Percentiles rank a stretch among this genome's conserved stretches.
Conservation (phyloP, 2,888 invertebrate species). For the Chrysomela aeneicollis region DNA sequence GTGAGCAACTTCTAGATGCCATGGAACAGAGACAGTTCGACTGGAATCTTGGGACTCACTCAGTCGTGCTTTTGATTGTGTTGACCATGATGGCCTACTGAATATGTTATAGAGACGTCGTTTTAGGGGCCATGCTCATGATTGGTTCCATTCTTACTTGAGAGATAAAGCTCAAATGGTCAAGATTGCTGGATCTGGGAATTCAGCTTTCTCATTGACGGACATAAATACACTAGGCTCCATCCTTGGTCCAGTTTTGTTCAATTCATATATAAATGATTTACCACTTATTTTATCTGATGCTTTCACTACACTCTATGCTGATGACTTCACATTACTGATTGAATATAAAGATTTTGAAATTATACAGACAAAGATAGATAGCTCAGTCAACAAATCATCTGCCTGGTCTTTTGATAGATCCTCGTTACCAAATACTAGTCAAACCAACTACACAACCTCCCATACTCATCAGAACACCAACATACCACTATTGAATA, state of each 20-base stretch:
- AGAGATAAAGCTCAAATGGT: background rate
- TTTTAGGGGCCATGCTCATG: background rate
- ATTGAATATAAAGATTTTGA: background rate
- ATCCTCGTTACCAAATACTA: background rate
- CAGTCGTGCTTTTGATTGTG: background rate
- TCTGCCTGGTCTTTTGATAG: slow-evolving; percentile 11
- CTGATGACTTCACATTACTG: background rate
- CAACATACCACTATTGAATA: background rate
- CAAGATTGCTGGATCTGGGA: background rate
- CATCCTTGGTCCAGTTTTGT: too few species aligned
- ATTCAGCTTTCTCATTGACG: background rate
- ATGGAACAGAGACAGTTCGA: background rate
- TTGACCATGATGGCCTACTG: background rate
- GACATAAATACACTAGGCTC: background rate
- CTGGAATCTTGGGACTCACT: background rate
- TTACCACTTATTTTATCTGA: slow-evolving; percentile 1
- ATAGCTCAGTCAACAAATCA: slow-evolving; percentile 1
- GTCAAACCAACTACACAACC: slow-evolving; percentile 2
- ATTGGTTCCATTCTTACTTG: background rate
- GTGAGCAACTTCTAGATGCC: too few species aligned
- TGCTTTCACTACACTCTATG: background rate
- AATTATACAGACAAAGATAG: background rate
- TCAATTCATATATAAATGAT: background rate
- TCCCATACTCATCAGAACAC: background rate
- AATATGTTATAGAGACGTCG: background rate